A percentile compares a stretch with the other conserved stretches of the same genome.
These are phyloP conservation scores for Pseudolaguvia tuberculata DNA, from an alignment of 2,113 vertebrate species.

Conservation along the genomic window DNA sequence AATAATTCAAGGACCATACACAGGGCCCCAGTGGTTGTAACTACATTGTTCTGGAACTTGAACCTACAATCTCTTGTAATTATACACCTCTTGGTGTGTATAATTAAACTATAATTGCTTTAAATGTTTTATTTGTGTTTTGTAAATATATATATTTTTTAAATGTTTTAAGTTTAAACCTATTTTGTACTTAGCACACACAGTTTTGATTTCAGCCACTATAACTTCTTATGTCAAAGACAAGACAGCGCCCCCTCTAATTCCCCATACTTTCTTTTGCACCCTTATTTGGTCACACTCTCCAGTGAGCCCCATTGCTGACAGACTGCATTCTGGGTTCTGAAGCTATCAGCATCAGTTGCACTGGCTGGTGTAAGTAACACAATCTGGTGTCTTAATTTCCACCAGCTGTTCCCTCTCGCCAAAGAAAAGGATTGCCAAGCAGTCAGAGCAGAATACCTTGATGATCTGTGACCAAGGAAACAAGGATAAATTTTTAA, in stretches of 20 bases:
- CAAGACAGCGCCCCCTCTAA: not conserved
- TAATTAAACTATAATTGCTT: not conserved
- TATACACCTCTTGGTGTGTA: not conserved
- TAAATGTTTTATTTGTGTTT: not conserved
- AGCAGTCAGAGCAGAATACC: conserved; percentile 59
- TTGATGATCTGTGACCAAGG: conserved; percentile 66
- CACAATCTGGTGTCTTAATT: conserved; percentile 74
- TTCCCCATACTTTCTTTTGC: conserved; percentile 29
- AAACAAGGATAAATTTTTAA: conserved; percentile 69
- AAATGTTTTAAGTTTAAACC: not conserved
- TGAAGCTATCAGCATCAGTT: conserved; percentile 63
- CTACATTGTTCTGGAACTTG: no score
- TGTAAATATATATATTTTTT: not conserved
- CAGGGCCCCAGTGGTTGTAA: no score
- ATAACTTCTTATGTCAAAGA: conserved; percentile 1
- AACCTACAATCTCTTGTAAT: not conserved
- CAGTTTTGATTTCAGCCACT: not conserved
- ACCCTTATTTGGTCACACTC: conserved; percentile 53
- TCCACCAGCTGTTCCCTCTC: conserved; percentile 68
- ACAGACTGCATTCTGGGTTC: conserved; percentile 64
- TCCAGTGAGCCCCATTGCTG: conserved; percentile 48
- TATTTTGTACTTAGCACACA: not conserved
- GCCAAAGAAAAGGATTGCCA: conserved; percentile 57
- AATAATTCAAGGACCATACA: no score
- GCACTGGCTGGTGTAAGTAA: conserved; percentile 65